A percentile compares a stretch with the other conserved stretches of the same genome.
Conservation (phyloP, 2,113 vertebrate species). For the Scortum barcoo region DNA sequence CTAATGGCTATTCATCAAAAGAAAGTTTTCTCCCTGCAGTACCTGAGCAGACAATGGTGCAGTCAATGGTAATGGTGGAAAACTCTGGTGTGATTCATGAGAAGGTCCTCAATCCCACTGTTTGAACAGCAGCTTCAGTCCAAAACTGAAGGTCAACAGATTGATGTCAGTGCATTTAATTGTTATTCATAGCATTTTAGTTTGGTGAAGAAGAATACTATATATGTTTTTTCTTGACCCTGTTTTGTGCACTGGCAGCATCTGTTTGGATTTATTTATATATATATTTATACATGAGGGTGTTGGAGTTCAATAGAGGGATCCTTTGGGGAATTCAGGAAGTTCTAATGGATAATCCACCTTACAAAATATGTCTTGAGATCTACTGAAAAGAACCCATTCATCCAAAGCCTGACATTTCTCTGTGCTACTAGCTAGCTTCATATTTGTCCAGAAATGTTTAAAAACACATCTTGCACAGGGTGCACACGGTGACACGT, state of each 20-base stretch:
- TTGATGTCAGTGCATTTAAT: conserved; percentile 7
- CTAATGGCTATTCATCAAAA: conserved; percentile 61
- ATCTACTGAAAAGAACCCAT: neutral
- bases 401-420: too few relatives aligned
- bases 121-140: conserved; percentile 16
- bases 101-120: neutral
- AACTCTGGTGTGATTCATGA: conserved; percentile 63
- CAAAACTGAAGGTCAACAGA: conserved; percentile 30
- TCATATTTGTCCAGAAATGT: neutral
- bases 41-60: conserved; percentile 43
- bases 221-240: conserved; percentile 20
- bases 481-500: too few relatives aligned
- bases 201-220: neutral
- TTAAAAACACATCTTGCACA: neutral
- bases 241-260: conserved; percentile 1
- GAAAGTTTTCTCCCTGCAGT: conserved; percentile 46
- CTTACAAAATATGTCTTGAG: conserved; percentile 14
- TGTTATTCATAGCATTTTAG: neutral
- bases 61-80: conserved; percentile 40
- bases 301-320: neutral
- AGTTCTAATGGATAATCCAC: conserved; percentile 5
- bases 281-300: neutral
- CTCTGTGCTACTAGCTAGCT: neutral
- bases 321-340: conserved; percentile 9
- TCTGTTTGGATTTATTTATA: conserved; percentile 16